Evolutionary conservation across 2,113 vertebrate species (phyloP).

Genomic region (Coptodon rendalli): DNA sequence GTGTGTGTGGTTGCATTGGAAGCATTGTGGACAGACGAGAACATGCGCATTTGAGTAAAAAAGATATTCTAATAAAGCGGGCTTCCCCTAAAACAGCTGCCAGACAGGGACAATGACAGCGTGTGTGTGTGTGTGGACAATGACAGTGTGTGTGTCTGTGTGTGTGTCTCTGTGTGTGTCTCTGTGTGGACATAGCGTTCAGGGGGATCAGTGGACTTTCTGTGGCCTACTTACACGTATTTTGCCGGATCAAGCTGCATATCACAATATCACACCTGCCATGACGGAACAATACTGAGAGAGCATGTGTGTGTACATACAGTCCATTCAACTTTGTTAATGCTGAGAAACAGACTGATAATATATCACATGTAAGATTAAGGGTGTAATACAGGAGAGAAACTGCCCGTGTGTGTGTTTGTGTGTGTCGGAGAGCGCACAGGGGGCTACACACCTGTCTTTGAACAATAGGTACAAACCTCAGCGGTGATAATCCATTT

Average conservation of each 20-base stretch:
- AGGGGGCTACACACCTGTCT: slow-evolving; percentile 13
- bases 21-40: slow-evolving; percentile 9
- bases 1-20: background rate
- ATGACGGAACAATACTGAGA: background rate
- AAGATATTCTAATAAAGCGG: slow-evolving; percentile 15
- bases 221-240: slow-evolving; percentile 10
- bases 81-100: slow-evolving; percentile 9
- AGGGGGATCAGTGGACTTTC: background rate
- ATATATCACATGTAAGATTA: background rate
- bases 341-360: background rate
- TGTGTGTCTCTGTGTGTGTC: background rate
- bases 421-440: background rate
- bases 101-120: slow-evolving; percentile 11
- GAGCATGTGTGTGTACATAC: background rate
- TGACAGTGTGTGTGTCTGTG: background rate
- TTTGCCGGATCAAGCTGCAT: background rate
- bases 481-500: slow-evolving; percentile 49
- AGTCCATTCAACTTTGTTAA: background rate
- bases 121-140: background rate
- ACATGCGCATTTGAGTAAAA: slow-evolving; percentile 7
- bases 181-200: background rate
- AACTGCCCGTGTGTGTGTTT: background rate
- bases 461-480: slow-evolving; percentile 41
- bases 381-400: background rate
- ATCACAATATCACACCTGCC: background rate